A percentile compares a stretch with the other conserved stretches of the same genome.
These are phyloP conservation scores for Drosophila parthenogenetica DNA, from an alignment of 2,888 invertebrate genomes.

Conservation along the genomic window DNA sequence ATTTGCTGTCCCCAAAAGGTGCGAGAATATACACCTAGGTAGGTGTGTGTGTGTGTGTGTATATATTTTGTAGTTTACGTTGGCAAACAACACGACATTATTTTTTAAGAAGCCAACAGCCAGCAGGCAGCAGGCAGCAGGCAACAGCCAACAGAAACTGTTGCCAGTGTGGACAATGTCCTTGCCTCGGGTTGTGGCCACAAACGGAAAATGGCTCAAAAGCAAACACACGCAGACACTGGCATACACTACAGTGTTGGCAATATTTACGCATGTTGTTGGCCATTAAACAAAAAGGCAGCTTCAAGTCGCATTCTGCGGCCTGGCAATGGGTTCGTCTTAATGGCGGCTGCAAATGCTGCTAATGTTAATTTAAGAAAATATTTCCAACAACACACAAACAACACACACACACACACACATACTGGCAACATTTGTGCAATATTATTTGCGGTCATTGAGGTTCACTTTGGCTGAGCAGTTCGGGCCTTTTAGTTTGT, in stretches of 20 bases:
- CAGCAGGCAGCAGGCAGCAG: constrained; percentile 3
- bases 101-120: no score
- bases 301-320: constrained; percentile 43
- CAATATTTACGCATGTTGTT: constrained; percentile 61
- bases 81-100: constrained; percentile 34
- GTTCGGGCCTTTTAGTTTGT: constrained; percentile 52
- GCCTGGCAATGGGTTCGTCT: constrained; percentile 60
- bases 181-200: constrained; percentile 47
- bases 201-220: constrained; percentile 53
- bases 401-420: not conserved
- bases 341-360: constrained; percentile 77
- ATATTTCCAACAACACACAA: constrained; percentile 43
- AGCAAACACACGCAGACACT: constrained; percentile 39
- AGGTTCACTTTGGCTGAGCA: constrained; percentile 37
- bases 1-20: constrained; percentile 54
- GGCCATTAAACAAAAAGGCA: constrained; percentile 59
- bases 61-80: constrained; percentile 35
- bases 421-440: constrained; percentile 73
- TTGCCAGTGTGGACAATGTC: constrained; percentile 49
- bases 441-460: constrained; percentile 76
- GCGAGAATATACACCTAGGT: constrained; percentile 8
- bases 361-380: constrained; percentile 82
- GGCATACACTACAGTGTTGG: constrained; percentile 3
- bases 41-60: not conserved
- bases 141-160: constrained; percentile 8